These are phyloP conservation scores for Umimayanthus chanpuru DNA, from an alignment of 92 coral and sea anemone species.

Conservation along the genomic window DNA sequence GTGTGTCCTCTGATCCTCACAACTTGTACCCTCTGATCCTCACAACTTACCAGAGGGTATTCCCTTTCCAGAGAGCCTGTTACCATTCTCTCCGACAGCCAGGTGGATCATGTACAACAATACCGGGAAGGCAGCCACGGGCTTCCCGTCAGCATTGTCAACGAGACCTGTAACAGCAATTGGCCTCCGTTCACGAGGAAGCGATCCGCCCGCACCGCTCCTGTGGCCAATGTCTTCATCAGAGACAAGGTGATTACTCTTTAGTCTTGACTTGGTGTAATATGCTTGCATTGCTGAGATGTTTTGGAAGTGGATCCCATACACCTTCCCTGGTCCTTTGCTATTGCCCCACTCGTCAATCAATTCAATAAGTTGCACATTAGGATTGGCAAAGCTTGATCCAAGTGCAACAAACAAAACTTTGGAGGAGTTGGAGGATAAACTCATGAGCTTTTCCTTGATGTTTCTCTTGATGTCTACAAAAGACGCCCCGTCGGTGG, in stretches of 20 bases:
- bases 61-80: slow-evolving; percentile 89
- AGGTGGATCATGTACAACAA: slow-evolving; percentile 88
- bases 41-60: slow-evolving; percentile 80
- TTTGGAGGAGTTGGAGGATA: slow-evolving; percentile 52
- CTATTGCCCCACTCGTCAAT: slow-evolving; percentile 66
- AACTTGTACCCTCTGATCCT: background rate
- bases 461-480: slow-evolving; percentile 49
- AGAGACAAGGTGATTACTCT: slow-evolving; percentile 33
- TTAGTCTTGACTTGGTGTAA: slow-evolving; percentile 71
- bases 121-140: slow-evolving; percentile 81
- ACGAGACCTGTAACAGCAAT: slow-evolving; percentile 86
- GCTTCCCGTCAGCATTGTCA: slow-evolving; percentile 66
- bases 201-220: background rate
- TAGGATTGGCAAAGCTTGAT: slow-evolving; percentile 79
- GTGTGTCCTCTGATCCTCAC: background rate
- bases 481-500: slow-evolving; percentile 42
- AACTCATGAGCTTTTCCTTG: slow-evolving; percentile 58
- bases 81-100: slow-evolving; percentile 96
- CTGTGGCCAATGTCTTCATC: background rate
- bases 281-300: slow-evolving; percentile 92
- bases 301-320: slow-evolving; percentile 92
- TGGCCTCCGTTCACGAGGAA: slow-evolving; percentile 28
- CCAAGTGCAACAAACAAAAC: slow-evolving; percentile 83
- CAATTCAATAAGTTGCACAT: slow-evolving; percentile 63
- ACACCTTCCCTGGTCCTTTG: slow-evolving; percentile 56